A percentile compares a stretch with the other conserved stretches of the same genome.
phyloP scores from a whole-genome alignment of 2,797 vertebrate genomes.

The Anas acuta region DNA sequence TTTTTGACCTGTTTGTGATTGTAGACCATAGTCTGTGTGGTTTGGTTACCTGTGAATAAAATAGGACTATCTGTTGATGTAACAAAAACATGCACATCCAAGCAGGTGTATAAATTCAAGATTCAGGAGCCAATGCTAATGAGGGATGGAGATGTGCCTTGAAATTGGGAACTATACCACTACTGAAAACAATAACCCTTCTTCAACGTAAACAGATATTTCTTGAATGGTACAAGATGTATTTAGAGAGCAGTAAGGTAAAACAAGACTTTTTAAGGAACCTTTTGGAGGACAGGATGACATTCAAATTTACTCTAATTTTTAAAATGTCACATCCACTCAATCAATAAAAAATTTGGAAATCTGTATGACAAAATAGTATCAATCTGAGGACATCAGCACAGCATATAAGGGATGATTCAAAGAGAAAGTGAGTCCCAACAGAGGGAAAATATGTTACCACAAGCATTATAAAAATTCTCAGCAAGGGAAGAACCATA shows the following conservation, averaged over 20 bases:
- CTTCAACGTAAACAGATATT: neutral
- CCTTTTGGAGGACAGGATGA: neutral
- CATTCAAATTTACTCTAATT: neutral
- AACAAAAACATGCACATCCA: neutral
- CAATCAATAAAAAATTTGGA: neutral
- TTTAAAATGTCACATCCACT: neutral
- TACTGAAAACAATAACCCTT: neutral
- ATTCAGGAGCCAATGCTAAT: neutral
- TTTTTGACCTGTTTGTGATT: neutral
- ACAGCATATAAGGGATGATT: neutral
- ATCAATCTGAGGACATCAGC: neutral
- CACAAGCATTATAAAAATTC: neutral
- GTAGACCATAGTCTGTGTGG: fast-evolving
- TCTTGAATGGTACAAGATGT: neutral
- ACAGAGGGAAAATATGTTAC: neutral
- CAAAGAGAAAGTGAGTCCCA: neutral
- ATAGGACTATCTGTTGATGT: fast-evolving
- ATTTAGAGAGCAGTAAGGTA: neutral
- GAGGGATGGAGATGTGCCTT: neutral
- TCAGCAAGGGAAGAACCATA: neutral
- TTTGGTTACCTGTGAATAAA: neutral
- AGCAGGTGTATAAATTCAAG: neutral
- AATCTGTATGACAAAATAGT: neutral
- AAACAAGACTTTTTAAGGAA: neutral
- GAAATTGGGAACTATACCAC: neutral